Base-by-base conservation (phyloP, 2,113 vertebrate genomes). In the Plecotus auritus region DNA sequence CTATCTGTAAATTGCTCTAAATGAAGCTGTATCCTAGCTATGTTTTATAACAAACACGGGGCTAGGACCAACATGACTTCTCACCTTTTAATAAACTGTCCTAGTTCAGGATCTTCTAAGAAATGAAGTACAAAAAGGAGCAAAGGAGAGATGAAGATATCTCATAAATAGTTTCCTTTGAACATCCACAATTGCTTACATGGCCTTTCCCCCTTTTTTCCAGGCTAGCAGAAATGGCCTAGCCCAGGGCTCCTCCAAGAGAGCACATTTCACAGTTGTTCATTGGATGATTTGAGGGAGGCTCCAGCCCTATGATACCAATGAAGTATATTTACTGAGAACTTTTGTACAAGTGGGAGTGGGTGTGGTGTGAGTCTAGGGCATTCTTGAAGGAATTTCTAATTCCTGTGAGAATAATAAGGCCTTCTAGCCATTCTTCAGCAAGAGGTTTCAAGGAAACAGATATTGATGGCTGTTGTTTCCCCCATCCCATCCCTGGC, bases 121-220 rank as follows among this genome's bases (percentile, higher is more conserved):
- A 84, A 94, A 91, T 77, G 23, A 47, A 17, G 35, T 91, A 32
- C 61, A 32, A 59, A 87, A 54, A 42, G 76, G 92, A 64, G 86
- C 85, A 73, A 90, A 59, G 0, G 11, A 67, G 49, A 95, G 82
- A 90, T 81, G 87, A 90, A 93, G 91, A 69, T 61, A 45, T 87
- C 91, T 96, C 2, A 0, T 86, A 85, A 97, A 96, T 69, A 66
- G 45, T 89, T 93, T 73, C 77, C 78, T 95, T 91, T 95, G 94
- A 96, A 94, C 77, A 42, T 35, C 78, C 86, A 82, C 82, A 89
- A 35, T 54, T 93, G 94, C 88, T 97, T 92, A 86, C 80, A 9
- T 64, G 90, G 96, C 88, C 80, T 94, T 87, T 77, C 3, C 88
- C 54, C 88, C 86, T 93, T 98, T 90, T 91, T 93, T 92, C 85